These are phyloP conservation scores for Alethe diademata DNA, from an alignment of 2,113 vertebrate genomes.

Conservation along the genomic window DNA sequence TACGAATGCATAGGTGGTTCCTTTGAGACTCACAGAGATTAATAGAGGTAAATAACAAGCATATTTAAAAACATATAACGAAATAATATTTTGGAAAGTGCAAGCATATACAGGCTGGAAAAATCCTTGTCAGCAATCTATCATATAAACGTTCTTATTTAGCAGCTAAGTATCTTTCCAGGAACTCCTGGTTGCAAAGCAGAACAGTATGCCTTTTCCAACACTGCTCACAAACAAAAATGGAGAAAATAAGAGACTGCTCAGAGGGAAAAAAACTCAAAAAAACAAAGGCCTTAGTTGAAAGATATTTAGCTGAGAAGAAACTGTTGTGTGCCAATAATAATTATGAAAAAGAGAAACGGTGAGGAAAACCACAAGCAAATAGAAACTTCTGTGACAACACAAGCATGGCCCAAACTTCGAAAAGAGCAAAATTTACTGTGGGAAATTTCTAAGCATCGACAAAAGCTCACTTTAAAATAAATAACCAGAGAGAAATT, in stretches of 20 bases:
- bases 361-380: neutral
- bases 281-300: neutral
- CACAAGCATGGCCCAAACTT: neutral
- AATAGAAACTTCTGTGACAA: neutral
- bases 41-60: neutral
- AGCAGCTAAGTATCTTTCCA: neutral
- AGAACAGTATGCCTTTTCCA: neutral
- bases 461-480: neutral
- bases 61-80: neutral
- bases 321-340: neutral
- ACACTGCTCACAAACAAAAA: neutral
- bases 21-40: neutral
- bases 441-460: neutral
- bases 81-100: neutral
- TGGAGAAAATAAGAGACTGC: neutral
- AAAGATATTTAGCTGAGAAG: neutral
- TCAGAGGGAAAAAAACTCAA: neutral
- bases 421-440: neutral
- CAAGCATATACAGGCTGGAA: neutral
- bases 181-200: neutral
- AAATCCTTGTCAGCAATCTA: neutral
- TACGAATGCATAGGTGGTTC: neutral
- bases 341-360: neutral
- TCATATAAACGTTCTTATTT: neutral
- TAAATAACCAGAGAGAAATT: neutral